Conservation (phyloP, 1,140 invertebrate species). For the Panagrolaimus sp. region DNA sequence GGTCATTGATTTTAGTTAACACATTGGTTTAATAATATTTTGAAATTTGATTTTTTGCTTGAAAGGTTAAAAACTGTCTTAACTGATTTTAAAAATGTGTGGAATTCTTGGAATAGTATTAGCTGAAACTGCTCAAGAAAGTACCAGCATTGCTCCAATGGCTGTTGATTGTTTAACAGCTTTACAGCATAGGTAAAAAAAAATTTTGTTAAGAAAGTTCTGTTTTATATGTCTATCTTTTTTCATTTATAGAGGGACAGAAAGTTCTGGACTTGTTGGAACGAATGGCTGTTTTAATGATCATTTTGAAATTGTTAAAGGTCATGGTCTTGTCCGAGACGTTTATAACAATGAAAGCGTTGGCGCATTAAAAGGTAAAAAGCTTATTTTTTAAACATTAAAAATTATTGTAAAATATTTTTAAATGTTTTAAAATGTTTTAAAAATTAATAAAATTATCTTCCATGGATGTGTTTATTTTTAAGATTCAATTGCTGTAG, state of each 20-base stretch:
- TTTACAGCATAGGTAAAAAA: constrained; percentile 78
- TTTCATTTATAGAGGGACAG: constrained; percentile 49
- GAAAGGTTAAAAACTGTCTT: too few relatives aligned
- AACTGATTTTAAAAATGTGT: constrained; percentile 37
- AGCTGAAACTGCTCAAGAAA: constrained; percentile 36
- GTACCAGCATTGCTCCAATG: constrained; percentile 75
- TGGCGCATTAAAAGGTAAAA: constrained; percentile 70
- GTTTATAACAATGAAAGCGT: constrained; percentile 86
- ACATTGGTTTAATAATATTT: too few relatives aligned
- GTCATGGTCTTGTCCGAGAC: constrained; percentile 85
- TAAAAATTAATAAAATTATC: too few relatives aligned
- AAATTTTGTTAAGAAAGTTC: constrained; percentile 31
- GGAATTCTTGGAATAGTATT: constrained; percentile 50
- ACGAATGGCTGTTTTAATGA: constrained; percentile 68
- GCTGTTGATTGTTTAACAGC: constrained; percentile 83
- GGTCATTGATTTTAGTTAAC: too few relatives aligned
- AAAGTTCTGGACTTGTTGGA: constrained; percentile 87
- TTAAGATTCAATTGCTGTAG: constrained; percentile 74
- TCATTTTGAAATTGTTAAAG: constrained; percentile 78
- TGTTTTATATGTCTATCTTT: constrained; percentile 11
- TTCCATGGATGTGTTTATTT: constrained; percentile 9
- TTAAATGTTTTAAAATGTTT: background rate
- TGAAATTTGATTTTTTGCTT: too few relatives aligned
- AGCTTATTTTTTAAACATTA: too few relatives aligned
- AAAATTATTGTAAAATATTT: too few relatives aligned